Evolutionary conservation across 2,888 invertebrate genomes (phyloP), one percentile per base, ranked within the genome.

Genomic region (Galerucella calmariensis): DNA sequence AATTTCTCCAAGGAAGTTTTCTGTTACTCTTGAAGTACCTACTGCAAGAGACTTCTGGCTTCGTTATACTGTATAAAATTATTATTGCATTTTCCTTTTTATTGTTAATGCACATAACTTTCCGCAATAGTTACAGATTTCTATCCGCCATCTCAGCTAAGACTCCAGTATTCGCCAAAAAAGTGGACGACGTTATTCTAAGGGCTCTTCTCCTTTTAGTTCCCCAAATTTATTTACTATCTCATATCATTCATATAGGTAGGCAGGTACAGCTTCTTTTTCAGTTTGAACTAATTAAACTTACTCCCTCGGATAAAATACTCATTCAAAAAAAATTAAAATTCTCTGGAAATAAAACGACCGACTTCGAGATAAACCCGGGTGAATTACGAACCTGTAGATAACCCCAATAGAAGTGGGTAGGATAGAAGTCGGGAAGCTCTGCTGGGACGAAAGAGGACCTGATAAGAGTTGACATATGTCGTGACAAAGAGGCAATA

Each of bases 381-480:
- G 35, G 67, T 72, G 66, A 66, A 48, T 67, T 67, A 74, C 56
- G 73, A 67, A 73, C 58, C 56, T 51, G 62, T 51, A 73, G 75
- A 75, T 75, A 75, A 63, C 61, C 51, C 51, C 66, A 69, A 75
- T 62, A 46, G 20, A 65, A 35, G 62, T 44, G 62, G 67, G 53
- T 41, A 56, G 62, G 68, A 44, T 35, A 14, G 51, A 10, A 41
- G 66, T 44, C 65, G 59, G 58, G 44, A 41, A 44, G 65, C 58
- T 27, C 35, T 20, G 69, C 69, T 44, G 24, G 71, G 65, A 65
- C 63, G 51, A 63, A 59, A 58, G 59, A 67, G 59, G 27, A 14
- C 24, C 72, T 66, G 79, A 79, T 79, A 79, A 78, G 72, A 75
- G 72, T 53, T 78, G 79, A 77, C 79, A 75, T 75, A 77, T 69